phyloP scores from a whole-genome alignment of 2,888 invertebrate genomes.

The Nomada flava region DNA sequence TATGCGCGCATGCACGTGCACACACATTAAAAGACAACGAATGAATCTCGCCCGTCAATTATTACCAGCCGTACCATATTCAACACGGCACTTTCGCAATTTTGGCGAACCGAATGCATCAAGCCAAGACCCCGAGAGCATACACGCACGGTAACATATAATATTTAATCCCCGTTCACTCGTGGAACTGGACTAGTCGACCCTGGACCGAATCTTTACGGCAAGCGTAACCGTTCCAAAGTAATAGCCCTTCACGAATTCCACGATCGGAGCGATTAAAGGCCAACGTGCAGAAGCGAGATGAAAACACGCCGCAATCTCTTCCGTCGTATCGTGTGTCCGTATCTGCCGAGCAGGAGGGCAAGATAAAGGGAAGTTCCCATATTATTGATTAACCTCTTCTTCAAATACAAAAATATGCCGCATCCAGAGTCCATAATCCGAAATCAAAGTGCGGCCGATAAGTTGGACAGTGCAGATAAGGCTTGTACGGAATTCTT shows the following conservation, averaged over 20 bases:
- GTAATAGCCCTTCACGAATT: slow-evolving; percentile 47
- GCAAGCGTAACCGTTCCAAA: slow-evolving; percentile 47
- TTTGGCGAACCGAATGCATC: slow-evolving; percentile 41
- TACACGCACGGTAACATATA: slow-evolving; percentile 47
- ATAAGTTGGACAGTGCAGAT: slow-evolving; percentile 12
- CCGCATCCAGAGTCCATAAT: slow-evolving; percentile 23
- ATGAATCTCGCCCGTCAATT: slow-evolving; percentile 20
- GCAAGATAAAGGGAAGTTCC: slow-evolving; percentile 1
- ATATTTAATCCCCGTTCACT: slow-evolving; percentile 63
- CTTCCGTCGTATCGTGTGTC: slow-evolving; percentile 13
- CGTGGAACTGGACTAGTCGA: slow-evolving; percentile 67
- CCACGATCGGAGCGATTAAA: slow-evolving; percentile 7
- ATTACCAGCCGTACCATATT: background rate
- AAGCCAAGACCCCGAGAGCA: slow-evolving; percentile 35
- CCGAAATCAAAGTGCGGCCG: slow-evolving; percentile 34
- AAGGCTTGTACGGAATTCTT: slow-evolving; percentile 10
- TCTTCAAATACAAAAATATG: background rate
- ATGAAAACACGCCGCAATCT: slow-evolving; percentile 10
- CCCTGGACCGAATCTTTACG: slow-evolving; percentile 67
- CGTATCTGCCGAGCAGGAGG: slow-evolving; percentile 2
- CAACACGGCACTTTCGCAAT: slow-evolving; percentile 6
- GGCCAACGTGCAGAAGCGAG: background rate
- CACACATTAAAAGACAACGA: background rate
- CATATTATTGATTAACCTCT: slow-evolving; percentile 11
- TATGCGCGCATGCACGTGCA: too few relatives aligned